phyloP scores from a whole-genome alignment of 2,113 vertebrate species.

The Cervus canadensis region DNA sequence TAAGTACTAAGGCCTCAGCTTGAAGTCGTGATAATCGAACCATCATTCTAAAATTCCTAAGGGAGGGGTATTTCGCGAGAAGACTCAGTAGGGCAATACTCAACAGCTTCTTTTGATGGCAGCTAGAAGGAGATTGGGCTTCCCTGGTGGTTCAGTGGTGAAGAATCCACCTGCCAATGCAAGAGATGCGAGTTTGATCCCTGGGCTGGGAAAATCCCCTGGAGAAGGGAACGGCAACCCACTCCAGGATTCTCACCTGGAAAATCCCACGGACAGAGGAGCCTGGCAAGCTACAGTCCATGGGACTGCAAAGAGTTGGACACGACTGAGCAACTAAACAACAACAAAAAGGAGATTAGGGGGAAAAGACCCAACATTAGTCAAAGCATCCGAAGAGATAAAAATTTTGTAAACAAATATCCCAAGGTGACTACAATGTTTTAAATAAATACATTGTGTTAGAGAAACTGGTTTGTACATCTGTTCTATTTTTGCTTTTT shows the following conservation, averaged over 20 bases:
- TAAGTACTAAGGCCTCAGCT: neutral
- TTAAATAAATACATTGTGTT: neutral
- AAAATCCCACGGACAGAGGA: neutral
- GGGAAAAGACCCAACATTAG: neutral
- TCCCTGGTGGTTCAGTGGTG: neutral
- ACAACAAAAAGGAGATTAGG: neutral
- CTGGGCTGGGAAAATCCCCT: neutral
- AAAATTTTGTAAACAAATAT: neutral
- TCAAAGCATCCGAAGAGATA: neutral
- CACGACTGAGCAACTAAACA: neutral
- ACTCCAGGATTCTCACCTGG: neutral
- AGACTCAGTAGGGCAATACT: neutral
- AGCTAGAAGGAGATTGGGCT: neutral
- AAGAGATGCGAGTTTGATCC: neutral
- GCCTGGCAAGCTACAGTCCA: neutral
- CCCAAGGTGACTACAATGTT: neutral
- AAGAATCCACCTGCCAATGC: neutral
- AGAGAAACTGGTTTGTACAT: neutral
- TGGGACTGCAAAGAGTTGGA: neutral
- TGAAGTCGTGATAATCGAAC: neutral
- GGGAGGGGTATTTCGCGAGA: neutral
- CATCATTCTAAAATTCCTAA: neutral
- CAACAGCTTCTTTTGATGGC: neutral
- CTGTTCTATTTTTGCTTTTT: neutral
- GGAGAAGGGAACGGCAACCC: neutral